A percentile compares a stretch with the other conserved stretches of the same genome.
Evolutionary conservation across 2,113 vertebrate genomes (phyloP).

Genomic region (Dunckerocampus dactyliophorus): DNA sequence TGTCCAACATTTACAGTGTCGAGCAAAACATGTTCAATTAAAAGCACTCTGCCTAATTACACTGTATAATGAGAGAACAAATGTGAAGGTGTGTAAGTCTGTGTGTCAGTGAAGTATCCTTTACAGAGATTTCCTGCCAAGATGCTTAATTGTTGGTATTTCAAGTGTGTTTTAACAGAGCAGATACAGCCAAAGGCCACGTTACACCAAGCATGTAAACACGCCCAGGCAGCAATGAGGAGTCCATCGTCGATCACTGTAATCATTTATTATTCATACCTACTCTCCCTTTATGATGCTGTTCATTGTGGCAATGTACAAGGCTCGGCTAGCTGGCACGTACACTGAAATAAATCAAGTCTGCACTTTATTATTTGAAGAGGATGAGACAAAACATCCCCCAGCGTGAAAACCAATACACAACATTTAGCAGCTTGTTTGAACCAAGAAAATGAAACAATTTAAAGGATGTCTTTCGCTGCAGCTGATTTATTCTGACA

Average conservation of each 20-base stretch:
- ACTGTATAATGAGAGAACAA: too few species aligned
- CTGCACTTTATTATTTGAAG: constrained; percentile 59
- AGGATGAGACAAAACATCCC: constrained; percentile 45
- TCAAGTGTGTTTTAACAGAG: constrained; percentile 20
- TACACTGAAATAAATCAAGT: constrained; percentile 42
- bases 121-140: background rate
- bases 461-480: constrained; percentile 48
- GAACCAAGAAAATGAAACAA: constrained; percentile 33
- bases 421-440: constrained; percentile 40
- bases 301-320: constrained; percentile 37
- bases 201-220: constrained; percentile 29
- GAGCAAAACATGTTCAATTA: too few species aligned
- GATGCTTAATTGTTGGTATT: constrained; percentile 18
- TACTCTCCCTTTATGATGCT: constrained; percentile 40
- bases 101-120: background rate
- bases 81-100: too few species aligned
- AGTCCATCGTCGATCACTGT: constrained; percentile 33
- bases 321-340: constrained; percentile 28
- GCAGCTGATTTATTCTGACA: constrained; percentile 58
- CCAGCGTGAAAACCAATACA: constrained; percentile 35
- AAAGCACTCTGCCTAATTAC: too few species aligned
- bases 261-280: constrained; percentile 60
- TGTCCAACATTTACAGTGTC: too few species aligned
- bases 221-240: constrained; percentile 31
- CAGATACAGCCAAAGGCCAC: constrained; percentile 11